Percentiles rank a stretch among this genome's conserved stretches.
Conservation (phyloP, 2,113 vertebrate species). For the chimpanzee (Pan troglodytes) region DNA sequence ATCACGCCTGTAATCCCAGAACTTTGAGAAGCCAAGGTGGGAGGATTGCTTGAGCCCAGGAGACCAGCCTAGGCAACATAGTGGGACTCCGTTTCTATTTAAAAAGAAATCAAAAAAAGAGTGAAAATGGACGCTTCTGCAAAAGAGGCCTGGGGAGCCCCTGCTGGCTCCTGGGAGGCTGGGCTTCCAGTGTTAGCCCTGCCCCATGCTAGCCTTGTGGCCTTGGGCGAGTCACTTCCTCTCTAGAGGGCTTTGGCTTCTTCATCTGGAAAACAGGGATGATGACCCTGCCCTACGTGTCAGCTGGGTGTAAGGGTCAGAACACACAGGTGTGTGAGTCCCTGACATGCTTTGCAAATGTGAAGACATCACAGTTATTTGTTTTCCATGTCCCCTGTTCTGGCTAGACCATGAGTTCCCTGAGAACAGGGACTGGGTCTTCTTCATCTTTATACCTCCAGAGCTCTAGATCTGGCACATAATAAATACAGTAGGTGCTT, state of each 20-base stretch:
- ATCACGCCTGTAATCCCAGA: no score
- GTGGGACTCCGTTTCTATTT: no score
- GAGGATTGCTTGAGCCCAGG: no score
- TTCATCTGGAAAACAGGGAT: not conserved
- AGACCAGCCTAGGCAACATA: no score
- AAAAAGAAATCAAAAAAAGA: not conserved
- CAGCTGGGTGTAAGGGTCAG: not conserved
- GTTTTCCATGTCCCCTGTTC: not conserved
- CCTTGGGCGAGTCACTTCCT: not conserved
- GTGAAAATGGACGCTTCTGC: not conserved
- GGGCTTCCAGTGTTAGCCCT: not conserved
- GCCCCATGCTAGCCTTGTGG: not conserved
- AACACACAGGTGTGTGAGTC: not conserved
- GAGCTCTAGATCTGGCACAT: not conserved
- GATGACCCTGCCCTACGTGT: not conserved
- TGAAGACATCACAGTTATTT: not conserved
- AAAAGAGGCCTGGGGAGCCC: not conserved
- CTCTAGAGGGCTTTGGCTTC: not conserved
- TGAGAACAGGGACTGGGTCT: no score
- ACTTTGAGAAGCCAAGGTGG: no score
- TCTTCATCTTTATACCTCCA: not conserved
- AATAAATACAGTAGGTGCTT: not conserved
- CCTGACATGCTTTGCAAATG: fast-evolving
- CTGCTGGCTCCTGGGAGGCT: not conserved
- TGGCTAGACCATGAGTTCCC: not conserved